Evolutionary conservation across 2,797 vertebrate species (phyloP), one percentile per base, ranked within the genome.

Genomic region (Dromococcyx pavoninus): DNA sequence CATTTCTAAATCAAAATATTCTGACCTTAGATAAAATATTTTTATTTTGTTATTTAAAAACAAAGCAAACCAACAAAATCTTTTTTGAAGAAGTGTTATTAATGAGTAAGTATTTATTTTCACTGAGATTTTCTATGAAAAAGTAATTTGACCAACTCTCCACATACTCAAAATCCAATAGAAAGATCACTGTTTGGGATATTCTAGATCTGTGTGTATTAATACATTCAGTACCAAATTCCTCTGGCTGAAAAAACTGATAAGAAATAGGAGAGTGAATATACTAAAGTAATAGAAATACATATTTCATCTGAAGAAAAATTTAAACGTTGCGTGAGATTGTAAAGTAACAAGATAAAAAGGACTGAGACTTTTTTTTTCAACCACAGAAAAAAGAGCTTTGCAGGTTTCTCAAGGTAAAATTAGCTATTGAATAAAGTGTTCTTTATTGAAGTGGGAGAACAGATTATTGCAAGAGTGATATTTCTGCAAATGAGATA

Each of bases 281-380:
- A 61, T 17, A 75, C 28, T 70, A 35, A 88, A 86, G 70, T 32
- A 84, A 76, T 6, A 15, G 60, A 77, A 95, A 89, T 25, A 76
- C 74, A 56, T 76, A 82, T 56, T 95, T 94, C 28, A 67, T 88
- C 66, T 53, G 50, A 94, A 95, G 56, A 37, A 73, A 90, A 93
- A 78, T 61, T 74, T 64, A 64, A 75, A 58, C 46, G 51, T 58
- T 69, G 46, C 69, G 65, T 81, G 46, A 35, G 39, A 53, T 78
- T 78, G 79, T 91, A 94, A 96, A 23, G 32, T 44, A 94, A 88
- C 44, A 78, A 75, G 86, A 90, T 11, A 62, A 69, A 92, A 80
- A 87, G 28, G 41, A 78, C 30, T 35, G 69, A 61, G 22, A n/a
- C 17, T 78, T 65, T 72, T 54, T n/a, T 84, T 64, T 71, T 37